Conservation (phyloP, 2,113 vertebrate species). For the Solea solea region DNA sequence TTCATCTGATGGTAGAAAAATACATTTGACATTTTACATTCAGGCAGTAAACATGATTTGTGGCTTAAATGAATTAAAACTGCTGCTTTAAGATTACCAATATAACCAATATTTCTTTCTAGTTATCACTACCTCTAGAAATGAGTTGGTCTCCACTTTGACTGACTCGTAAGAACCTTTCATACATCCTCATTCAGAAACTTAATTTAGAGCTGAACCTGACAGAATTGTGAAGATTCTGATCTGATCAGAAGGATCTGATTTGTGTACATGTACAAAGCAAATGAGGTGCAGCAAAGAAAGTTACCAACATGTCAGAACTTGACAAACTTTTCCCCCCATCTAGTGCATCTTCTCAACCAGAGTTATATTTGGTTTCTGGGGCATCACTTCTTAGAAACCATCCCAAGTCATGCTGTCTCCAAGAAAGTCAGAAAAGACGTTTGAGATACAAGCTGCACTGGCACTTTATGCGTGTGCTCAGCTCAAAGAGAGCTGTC, state of each 20-base stretch:
- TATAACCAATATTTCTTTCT: no score
- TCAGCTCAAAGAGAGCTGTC: conserved; percentile 7
- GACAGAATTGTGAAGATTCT: neutral
- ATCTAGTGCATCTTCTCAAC: conserved; percentile 15
- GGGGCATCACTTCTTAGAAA: conserved; percentile 32
- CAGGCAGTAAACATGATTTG: no score
- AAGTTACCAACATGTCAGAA: conserved; percentile 10
- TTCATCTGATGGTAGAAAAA: neutral
- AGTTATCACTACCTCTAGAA: no score
- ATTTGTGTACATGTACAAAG: neutral
- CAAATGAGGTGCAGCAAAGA: neutral
- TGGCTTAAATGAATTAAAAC: no score
- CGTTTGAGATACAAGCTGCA: conserved; percentile 3
- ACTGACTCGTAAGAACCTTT: neutral
- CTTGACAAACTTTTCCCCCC: conserved; percentile 11
- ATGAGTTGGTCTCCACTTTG: no score
- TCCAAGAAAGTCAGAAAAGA: conserved; percentile 1
- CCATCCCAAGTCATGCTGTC: conserved; percentile 5
- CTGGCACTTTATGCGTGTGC: neutral
- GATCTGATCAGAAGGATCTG: neutral
- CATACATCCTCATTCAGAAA: conserved; percentile 1
- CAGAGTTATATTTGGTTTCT: conserved; percentile 49
- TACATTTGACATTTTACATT: neutral
- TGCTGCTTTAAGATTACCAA: no score
- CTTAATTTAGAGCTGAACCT: neutral